Evolutionary conservation across 2,797 vertebrate species (phyloP), one percentile per base, ranked within the genome.

Genomic region (Pseudopleuronectes americanus): DNA sequence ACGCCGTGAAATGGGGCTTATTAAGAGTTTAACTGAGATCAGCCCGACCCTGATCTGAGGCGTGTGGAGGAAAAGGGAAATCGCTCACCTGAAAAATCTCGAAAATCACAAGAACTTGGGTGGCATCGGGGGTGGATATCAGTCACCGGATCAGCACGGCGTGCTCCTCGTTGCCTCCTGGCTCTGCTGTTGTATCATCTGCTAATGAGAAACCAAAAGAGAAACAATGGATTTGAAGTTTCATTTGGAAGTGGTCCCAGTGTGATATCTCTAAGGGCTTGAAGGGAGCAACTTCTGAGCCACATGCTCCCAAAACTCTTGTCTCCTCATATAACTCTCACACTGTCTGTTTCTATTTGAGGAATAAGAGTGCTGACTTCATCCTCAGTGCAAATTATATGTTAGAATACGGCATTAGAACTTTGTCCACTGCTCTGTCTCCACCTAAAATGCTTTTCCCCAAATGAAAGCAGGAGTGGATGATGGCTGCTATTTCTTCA

Each of bases 21-120:
- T 91, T 91, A 89, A 83, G 87, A 87, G 84, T 90, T 91, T 85
- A 87, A 87, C 85, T 86, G 82, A 87, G 86, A 91, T 89, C 89
- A 91, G 77, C 74, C 71, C 70, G 67, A 75, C 74, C 82, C 68
- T 45, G 77, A 85, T 86, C 69, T 54, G 79, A 81, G 65, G 47
- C 71, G 52, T 80, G 81, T 67, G 43, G 68, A 56, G 66, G 47
- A 51, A 43, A 62, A 36, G 70, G 72, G 55, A 76, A 87, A 80
- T 79, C 80, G 23, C 65, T 85, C 83, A 90, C 87, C 84, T 84
- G 85, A 84, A 86, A 84, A 80, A 71, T 69, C 72, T 74, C 48
- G 53, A 81, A 45, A 84, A 84, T 83, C 67, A 76, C 19, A 71
- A 49, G 62, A 80, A 77, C 57, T 53, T 53, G 80, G 89, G 86